phyloP scores from a whole-genome alignment of 2,113 vertebrate species.

The Ardeotis arabs region DNA sequence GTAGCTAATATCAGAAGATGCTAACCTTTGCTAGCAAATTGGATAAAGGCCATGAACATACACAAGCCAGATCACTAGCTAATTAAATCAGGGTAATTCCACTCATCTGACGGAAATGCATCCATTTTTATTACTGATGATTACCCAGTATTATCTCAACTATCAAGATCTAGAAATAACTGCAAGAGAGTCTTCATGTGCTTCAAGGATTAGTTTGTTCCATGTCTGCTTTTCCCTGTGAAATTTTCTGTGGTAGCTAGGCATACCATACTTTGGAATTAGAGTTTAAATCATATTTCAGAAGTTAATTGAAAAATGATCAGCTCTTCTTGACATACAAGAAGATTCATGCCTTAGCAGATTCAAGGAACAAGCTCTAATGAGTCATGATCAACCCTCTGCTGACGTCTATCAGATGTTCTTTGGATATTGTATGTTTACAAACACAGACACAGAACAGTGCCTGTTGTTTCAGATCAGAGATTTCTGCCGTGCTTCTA shows the following conservation, averaged over 20 bases:
- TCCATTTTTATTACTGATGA: background rate
- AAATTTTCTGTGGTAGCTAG: background rate
- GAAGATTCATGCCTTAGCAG: background rate
- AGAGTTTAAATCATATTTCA: background rate
- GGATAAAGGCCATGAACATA: background rate
- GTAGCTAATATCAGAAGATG: background rate
- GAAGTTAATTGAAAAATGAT: background rate
- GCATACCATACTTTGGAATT: background rate
- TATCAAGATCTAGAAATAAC: background rate
- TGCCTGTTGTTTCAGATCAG: background rate
- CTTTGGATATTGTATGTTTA: background rate
- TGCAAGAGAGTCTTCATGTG: background rate
- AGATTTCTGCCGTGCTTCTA: background rate
- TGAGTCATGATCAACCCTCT: background rate
- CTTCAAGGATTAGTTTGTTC: background rate
- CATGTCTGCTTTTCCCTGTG: background rate
- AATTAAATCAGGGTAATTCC: slow-evolving; percentile 35
- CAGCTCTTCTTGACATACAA: background rate
- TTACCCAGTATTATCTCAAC: background rate
- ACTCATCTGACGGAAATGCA: background rate
- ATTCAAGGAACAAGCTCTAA: background rate
- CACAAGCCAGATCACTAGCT: background rate
- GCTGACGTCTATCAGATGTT: background rate
- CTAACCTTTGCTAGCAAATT: background rate
- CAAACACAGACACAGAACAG: background rate